Conservation (phyloP, 2,797 vertebrate genomes). For the Esox masquinongy region DNA sequence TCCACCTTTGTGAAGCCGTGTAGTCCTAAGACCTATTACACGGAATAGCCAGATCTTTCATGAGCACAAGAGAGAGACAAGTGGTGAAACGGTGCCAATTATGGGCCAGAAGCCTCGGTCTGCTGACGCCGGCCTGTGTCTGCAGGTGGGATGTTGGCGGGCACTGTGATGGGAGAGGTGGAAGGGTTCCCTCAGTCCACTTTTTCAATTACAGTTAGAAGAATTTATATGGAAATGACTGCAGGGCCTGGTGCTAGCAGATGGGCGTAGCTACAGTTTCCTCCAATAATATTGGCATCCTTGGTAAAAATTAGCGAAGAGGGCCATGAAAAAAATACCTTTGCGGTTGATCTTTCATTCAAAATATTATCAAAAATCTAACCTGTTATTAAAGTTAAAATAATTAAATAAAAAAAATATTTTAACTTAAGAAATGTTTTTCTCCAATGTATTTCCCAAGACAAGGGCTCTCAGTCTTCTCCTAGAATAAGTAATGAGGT, state of each 20-base stretch:
- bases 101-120: constrained; percentile 61
- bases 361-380: too few relatives aligned
- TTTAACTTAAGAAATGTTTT: too few relatives aligned
- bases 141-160: neutral
- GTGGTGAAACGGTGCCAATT: constrained; percentile 68
- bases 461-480: too few relatives aligned
- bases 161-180: neutral
- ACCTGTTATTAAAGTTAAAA: too few relatives aligned
- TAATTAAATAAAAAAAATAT: too few relatives aligned
- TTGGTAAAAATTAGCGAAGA: too few relatives aligned
- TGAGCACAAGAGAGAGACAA: constrained; percentile 59
- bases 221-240: neutral
- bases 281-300: too few relatives aligned
- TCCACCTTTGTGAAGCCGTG: neutral
- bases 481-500: too few relatives aligned
- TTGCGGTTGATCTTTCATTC: too few relatives aligned
- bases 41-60: constrained; percentile 37
- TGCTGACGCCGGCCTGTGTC: constrained; percentile 44
- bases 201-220: neutral
- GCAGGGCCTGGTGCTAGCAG: neutral
- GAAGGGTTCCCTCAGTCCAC: neutral
- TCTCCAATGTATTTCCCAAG: too few relatives aligned
- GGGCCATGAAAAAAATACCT: too few relatives aligned
- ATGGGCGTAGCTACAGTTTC: too few relatives aligned
- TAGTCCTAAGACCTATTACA: constrained; percentile 6